Evolutionary conservation across 2,888 invertebrate species (phyloP).

Genomic region (Trissolcus japonicus): DNA sequence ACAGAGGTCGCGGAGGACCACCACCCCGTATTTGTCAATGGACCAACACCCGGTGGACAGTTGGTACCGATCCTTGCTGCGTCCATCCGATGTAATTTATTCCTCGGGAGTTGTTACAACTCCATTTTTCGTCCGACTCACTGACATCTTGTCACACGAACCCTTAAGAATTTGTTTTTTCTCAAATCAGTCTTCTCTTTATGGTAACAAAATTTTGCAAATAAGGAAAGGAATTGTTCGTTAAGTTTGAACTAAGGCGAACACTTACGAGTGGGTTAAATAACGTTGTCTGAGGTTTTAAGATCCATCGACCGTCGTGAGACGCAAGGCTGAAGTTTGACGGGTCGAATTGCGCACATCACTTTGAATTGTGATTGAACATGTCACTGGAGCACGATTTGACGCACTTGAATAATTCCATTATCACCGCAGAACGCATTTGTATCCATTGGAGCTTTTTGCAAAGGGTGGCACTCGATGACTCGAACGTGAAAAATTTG

Average conservation of each 20-base stretch:
- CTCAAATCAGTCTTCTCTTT: too few species aligned
- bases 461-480: background rate
- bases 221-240: background rate
- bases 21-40: slow-evolving; percentile 69
- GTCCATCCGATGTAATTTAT: slow-evolving; percentile 70
- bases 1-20: slow-evolving; percentile 72
- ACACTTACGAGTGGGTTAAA: slow-evolving; percentile 20
- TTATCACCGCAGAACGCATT: slow-evolving; percentile 33
- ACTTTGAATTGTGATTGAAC: slow-evolving; percentile 40
- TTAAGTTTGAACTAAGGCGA: background rate
- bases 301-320: slow-evolving; percentile 18
- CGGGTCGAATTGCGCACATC: slow-evolving; percentile 30
- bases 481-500: slow-evolving; percentile 4
- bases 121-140: slow-evolving; percentile 58
- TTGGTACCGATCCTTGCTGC: slow-evolving; percentile 71
- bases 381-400: slow-evolving; percentile 35
- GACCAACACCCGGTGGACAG: slow-evolving; percentile 67
- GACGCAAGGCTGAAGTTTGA: slow-evolving; percentile 8
- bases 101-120: slow-evolving; percentile 60
- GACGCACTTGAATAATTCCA: slow-evolving; percentile 44
- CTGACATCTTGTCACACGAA: slow-evolving; percentile 60
- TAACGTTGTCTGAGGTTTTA: background rate
- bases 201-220: background rate
- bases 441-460: slow-evolving; percentile 17
- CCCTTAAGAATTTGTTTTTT: slow-evolving; percentile 9